phyloP scores from a whole-genome alignment of 2,113 vertebrate genomes.

The Cinclus mexicanus region DNA sequence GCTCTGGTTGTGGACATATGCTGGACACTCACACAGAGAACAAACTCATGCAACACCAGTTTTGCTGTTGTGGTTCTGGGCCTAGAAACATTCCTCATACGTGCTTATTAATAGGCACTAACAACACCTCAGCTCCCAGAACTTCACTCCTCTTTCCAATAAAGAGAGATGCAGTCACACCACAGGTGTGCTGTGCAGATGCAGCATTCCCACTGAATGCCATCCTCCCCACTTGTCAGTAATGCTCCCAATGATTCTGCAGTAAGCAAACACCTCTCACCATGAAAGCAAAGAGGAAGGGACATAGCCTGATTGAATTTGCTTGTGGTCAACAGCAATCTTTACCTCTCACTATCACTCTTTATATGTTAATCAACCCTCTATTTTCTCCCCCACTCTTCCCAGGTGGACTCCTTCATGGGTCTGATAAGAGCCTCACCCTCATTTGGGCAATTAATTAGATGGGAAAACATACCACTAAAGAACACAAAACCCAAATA shows the following conservation, averaged over 20 bases:
- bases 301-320: constrained; percentile 26
- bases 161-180: background rate
- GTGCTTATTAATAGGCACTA: background rate
- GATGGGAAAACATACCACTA: background rate
- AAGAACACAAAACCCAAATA: background rate
- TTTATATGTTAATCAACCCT: background rate
- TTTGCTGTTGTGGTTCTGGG: background rate
- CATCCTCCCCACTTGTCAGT: background rate
- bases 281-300: constrained; percentile 16
- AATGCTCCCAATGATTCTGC: background rate
- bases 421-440: background rate
- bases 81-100: background rate
- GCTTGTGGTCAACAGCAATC: background rate
- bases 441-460: constrained; percentile 13
- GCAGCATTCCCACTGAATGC: rapidly evolving
- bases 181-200: rapidly evolving
- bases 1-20: background rate
- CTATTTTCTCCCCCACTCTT: background rate
- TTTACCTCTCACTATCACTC: background rate
- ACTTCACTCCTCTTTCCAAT: background rate
- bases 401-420: background rate
- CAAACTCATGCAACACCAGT: background rate
- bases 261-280: background rate
- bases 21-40: rapidly evolving
- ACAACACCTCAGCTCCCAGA: background rate